Base-by-base conservation (phyloP, 2,888 invertebrate species). In the Rhamphomyia laevipes region DNA sequence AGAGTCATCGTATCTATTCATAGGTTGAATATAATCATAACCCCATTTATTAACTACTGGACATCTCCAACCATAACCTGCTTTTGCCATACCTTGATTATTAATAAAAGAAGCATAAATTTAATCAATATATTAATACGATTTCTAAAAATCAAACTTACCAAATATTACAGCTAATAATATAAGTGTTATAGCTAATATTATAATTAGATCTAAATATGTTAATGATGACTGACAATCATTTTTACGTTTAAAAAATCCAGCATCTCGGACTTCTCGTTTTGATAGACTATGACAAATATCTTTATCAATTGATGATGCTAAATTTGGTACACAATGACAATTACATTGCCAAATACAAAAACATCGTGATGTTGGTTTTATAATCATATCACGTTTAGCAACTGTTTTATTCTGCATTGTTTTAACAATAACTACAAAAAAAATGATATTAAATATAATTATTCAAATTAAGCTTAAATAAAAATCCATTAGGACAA, bases 331-430 rank as follows among this genome's bases (percentile, higher is more conserved):
- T 15, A 65, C 53, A 47, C 67, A 67, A 43, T 64, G 59, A 35
- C 67, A 67, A 4, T 56, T 53, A 47, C 67, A 67, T 16, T 63
- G 55, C 64, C 63, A 65, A 11, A 66, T 50, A 52, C 67, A 67
- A 41, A 67, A 58, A 50, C 67, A 67, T 41, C 67, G 61, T 11
- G 56, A 52, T 44, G 57, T 52, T n/a, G 56, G 54, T 49, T 61
- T 58, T 30, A 66, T 52, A 13, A 55, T 53, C 51, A 67, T 55
- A 15, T 54, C 23, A 27, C 67, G 61, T 47, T 50, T 49, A 18
- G 59, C 50, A 30, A 59, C 52, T 46, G 56, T 51, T 51, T 52
- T 50, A 50, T 53, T 48, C 46, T 47, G 38, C 18, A 49, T 48
- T 46, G 50, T 47, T 51, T 55, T 55, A 38, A 58, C 55, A 49